These are phyloP conservation scores for Sapajus apella DNA, from an alignment of 2,113 vertebrate genomes.

Conservation along the genomic window DNA sequence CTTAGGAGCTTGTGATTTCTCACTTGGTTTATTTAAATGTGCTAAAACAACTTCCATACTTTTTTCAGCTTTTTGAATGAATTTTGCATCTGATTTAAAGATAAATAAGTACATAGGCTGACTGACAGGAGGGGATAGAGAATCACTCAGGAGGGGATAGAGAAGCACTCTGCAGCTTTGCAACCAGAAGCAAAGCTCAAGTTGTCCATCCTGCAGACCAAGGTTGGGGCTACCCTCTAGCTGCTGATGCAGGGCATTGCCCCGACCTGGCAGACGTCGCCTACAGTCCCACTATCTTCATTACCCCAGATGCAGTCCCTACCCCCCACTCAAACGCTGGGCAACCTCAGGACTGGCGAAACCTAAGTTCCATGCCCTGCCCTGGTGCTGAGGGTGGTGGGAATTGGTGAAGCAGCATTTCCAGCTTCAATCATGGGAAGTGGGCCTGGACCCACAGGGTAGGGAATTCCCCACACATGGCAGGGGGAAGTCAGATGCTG, in stretches of 20 bases:
- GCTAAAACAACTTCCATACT: not conserved
- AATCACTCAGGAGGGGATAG: not conserved
- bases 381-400: not conserved
- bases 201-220: not conserved
- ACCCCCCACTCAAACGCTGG: not conserved
- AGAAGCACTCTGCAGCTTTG: not conserved
- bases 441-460: no score
- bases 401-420: not conserved
- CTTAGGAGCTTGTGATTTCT: not conserved
- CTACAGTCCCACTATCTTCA: not conserved
- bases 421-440: not conserved
- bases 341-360: not conserved
- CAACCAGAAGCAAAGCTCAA: not conserved
- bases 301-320: not conserved
- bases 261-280: rapidly evolving
- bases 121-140: not conserved
- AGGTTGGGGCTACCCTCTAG: not conserved
- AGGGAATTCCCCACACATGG: no score
- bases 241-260: not conserved
- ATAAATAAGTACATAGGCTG: not conserved
- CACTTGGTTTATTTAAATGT: not conserved
- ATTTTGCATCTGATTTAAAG: not conserved
- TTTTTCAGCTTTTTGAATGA: not conserved
- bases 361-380: no score
- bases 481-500: not conserved